Evolutionary conservation across 2,113 vertebrate species (phyloP).

Genomic region (Platysternon megacephalum): DNA sequence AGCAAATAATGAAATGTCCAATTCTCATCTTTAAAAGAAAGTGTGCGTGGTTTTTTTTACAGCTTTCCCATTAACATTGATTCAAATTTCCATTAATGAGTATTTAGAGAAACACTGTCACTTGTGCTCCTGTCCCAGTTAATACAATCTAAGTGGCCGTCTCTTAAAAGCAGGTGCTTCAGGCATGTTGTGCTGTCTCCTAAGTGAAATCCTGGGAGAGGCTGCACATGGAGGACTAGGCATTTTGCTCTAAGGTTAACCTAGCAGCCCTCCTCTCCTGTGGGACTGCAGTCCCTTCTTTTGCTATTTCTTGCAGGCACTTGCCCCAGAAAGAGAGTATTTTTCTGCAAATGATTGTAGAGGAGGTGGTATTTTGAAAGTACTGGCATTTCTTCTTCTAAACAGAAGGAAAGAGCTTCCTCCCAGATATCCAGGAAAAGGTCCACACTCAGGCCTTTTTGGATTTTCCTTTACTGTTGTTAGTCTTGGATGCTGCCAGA

Average conservation of each 20-base stretch:
- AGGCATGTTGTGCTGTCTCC: background rate
- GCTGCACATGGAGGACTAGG: rapidly evolving
- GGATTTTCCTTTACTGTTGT: no score
- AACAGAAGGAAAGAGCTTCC: background rate
- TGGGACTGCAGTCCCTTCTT: background rate
- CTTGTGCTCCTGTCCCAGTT: background rate
- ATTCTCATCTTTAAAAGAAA: background rate
- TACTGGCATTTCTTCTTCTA: background rate
- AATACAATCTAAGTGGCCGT: background rate
- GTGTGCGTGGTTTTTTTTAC: no score
- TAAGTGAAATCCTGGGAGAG: background rate
- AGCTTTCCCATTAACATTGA: background rate
- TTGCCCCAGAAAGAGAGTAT: background rate
- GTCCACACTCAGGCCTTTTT: background rate
- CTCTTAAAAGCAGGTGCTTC: background rate
- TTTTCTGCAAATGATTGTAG: background rate
- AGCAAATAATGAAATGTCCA: background rate
- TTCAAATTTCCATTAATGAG: background rate
- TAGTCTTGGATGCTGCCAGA: background rate
- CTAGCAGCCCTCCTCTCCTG: background rate
- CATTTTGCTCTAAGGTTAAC: background rate
- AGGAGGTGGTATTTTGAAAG: background rate
- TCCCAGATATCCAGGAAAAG: background rate
- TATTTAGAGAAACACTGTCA: background rate
- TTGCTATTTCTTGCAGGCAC: background rate